Evolutionary conservation across 2,888 invertebrate genomes (phyloP), one percentile per base, ranked within the genome.

Genomic region (Mimachlamys varia): DNA sequence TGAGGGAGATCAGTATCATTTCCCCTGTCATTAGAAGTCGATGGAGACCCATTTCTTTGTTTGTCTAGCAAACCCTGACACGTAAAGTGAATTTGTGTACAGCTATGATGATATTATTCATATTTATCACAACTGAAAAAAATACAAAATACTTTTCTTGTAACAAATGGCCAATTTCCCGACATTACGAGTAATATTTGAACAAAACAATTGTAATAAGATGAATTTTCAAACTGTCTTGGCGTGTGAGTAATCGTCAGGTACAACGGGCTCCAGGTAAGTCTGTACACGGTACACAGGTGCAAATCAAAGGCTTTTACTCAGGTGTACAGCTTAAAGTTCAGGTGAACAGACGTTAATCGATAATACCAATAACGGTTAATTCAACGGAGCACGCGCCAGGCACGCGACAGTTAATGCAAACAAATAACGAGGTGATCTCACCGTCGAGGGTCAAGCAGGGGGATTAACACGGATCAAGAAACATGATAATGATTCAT

Each of bases 341-440:
- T 76, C 76, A 76, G 76, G 76, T 76, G 76, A 33, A 76, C 33
- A 76, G 33, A 17, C 33, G 2, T 19, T 27, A 76, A 76, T 76
- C 76, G 76, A 76, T 76, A 76, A 76, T 76, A 12, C 33, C 22
- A 76, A 76, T 33, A 76, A 76, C 76, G 33, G 76, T 76, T 76
- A 76, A 76, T 76, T 13, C 76, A 27, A 33, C 76, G 33, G 76
- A 76, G 27, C 76, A 27, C 76, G 76, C 33, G 76, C 76, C 22
- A 12, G 76, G 76, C 76, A 76, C 76, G 76, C 76, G 76, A 76
- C 76, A 76, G 27, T 76, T 76, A 76, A 76, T 76, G 76, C 76
- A 76, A 76, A 76, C 76, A 76, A 76, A 76, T 76, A 76, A 76
- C 33, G 33, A 12, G 0, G 33, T 76, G 76, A 76, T 76, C 76